These are phyloP conservation scores for Corella eumyota DNA, from an alignment of 23 tunicate genomes.

Conservation along the genomic window DNA sequence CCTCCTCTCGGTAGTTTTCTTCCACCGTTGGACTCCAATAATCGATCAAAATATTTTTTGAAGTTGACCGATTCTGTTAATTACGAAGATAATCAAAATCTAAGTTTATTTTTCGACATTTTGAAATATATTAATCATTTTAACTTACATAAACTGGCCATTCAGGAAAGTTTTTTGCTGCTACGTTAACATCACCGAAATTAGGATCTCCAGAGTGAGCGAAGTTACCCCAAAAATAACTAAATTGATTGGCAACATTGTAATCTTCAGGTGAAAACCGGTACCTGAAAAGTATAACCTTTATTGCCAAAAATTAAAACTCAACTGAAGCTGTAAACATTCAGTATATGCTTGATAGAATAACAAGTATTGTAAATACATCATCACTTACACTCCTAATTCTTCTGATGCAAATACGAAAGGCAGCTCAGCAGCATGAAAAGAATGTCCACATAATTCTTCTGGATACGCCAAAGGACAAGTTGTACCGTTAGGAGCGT, in stretches of 20 bases:
- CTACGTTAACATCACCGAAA: constrained; percentile 1
- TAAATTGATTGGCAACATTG: constrained; percentile 16
- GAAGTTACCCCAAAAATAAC: constrained; percentile 54
- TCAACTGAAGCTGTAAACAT: not conserved
- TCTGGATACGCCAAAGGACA: no score
- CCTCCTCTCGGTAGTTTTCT: constrained; percentile 21
- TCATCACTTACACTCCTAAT: no score
- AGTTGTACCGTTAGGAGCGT: no score
- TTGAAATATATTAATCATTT: not conserved
- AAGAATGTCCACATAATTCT: constrained; percentile 39
- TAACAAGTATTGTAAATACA: no score
- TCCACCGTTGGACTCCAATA: constrained; percentile 14
- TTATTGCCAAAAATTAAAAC: not conserved
- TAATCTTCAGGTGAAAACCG: constrained; percentile 23
- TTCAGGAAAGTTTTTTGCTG: not conserved
- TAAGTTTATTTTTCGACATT: not conserved
- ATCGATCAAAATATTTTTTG: constrained; percentile 20
- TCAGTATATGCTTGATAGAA: no score
- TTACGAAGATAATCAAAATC: not conserved
- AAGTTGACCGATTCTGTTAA: not conserved
- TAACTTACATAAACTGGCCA: constrained; percentile 33
- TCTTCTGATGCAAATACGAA: constrained; percentile 36
- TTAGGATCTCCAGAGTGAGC: constrained; percentile 30
- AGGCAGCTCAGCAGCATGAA: constrained; percentile 26
- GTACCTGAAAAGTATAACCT: constrained; percentile 23